Conservation (phyloP, 1,140 invertebrate species). For the Meteorus sp. region DNA sequence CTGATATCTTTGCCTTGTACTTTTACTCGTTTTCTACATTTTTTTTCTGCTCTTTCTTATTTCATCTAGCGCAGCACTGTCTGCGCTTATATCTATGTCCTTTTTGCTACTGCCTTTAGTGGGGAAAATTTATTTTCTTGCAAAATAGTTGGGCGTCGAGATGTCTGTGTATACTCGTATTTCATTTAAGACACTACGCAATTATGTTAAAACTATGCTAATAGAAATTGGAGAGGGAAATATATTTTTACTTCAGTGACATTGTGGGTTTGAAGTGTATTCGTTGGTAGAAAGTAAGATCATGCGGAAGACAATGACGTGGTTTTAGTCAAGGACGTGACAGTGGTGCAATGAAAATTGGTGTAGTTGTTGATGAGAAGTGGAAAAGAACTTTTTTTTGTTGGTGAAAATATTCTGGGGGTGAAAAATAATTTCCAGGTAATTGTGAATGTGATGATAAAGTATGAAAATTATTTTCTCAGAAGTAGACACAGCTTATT, state of each 20-base stretch:
- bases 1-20: no score
- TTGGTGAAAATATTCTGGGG: background rate
- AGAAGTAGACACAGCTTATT: no score
- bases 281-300: background rate
- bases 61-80: slow-evolving; percentile 11
- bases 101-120: no score
- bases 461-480: background rate
- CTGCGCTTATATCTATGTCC: slow-evolving; percentile 22
- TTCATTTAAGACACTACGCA: slow-evolving; percentile 34
- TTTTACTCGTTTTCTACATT: slow-evolving; percentile 1
- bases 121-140: slow-evolving; percentile 41
- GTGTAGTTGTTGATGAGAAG: no score
- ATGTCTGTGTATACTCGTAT: slow-evolving; percentile 32
- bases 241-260: slow-evolving; percentile 36
- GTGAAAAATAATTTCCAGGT: background rate
- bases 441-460: background rate
- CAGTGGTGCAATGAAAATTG: no score
- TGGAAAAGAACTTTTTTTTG: background rate
- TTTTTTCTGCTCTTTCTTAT: slow-evolving; percentile 17
- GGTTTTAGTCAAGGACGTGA: background rate
- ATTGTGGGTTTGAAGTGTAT: background rate
- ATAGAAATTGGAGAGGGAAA: slow-evolving; percentile 55
- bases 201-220: slow-evolving; percentile 57
- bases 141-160: slow-evolving; percentile 37
- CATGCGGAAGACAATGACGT: slow-evolving; percentile 2